These are phyloP conservation scores for Phrynocephalus versicolor DNA, from an alignment of 2,113 vertebrate species.

Conservation along the genomic window DNA sequence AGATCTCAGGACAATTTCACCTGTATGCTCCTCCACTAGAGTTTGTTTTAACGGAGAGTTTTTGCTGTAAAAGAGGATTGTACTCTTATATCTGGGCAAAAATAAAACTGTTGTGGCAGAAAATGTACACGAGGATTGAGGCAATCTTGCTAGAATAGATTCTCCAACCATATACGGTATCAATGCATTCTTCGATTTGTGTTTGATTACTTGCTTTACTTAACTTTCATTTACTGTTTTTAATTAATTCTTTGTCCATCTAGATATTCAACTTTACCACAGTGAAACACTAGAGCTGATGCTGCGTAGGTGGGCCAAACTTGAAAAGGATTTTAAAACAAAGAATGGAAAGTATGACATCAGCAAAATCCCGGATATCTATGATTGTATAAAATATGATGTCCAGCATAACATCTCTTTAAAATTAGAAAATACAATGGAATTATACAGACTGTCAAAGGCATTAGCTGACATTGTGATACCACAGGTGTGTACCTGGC, in stretches of 20 bases:
- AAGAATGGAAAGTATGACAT: slow-evolving; percentile 91
- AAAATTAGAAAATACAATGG: slow-evolving; percentile 88
- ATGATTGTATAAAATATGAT: slow-evolving; percentile 91
- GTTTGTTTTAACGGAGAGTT: background rate
- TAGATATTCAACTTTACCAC: slow-evolving; percentile 91
- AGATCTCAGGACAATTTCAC: background rate
- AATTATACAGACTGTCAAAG: slow-evolving; percentile 88
- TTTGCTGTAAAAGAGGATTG: background rate
- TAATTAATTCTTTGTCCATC: slow-evolving; percentile 14
- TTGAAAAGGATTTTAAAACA: slow-evolving; percentile 91
- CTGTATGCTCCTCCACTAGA: background rate
- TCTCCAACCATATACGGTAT: too few species aligned
- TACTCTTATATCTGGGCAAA: background rate
- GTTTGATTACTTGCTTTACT: slow-evolving; percentile 1
- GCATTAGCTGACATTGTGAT: slow-evolving; percentile 91
- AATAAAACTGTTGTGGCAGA: background rate
- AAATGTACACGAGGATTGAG: background rate
- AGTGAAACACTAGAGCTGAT: slow-evolving; percentile 90
- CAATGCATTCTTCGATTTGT: background rate
- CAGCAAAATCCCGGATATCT: slow-evolving; percentile 92
- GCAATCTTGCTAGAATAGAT: background rate
- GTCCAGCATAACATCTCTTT: slow-evolving; percentile 89
- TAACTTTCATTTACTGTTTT: slow-evolving; percentile 12
- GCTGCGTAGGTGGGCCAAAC: slow-evolving; percentile 88
- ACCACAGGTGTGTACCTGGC: slow-evolving; percentile 80